Percentiles rank a stretch among this genome's conserved stretches.
phyloP scores from a whole-genome alignment of 2,888 invertebrate genomes.

The Drosophila fungiperda region DNA sequence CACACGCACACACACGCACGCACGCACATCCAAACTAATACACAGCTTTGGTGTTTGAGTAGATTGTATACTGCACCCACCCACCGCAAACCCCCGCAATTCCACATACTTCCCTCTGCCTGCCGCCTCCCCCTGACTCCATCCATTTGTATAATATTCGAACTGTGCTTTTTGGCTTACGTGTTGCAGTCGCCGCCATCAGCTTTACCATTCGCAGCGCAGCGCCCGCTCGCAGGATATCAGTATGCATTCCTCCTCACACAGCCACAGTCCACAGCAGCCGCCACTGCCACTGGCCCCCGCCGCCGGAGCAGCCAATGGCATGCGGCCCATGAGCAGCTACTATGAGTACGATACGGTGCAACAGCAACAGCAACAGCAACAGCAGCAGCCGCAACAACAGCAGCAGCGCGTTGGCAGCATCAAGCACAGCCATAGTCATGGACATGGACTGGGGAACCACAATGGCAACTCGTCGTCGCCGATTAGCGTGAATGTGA shows the following conservation, averaged over 20 bases:
- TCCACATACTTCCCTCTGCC: background rate
- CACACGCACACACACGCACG: background rate
- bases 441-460: conserved; percentile 64
- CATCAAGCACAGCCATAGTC: conserved; percentile 83
- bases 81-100: background rate
- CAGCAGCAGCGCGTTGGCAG: conserved; percentile 87
- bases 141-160: conserved; percentile 44
- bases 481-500: conserved; percentile 71
- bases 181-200: conserved; percentile 87
- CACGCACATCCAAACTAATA: background rate
- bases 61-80: background rate
- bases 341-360: conserved; percentile 94
- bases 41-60: background rate
- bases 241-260: conserved; percentile 73
- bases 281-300: conserved; percentile 14
- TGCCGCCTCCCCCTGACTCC: background rate
- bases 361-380: conserved; percentile 89
- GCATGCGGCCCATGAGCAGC: conserved; percentile 90
- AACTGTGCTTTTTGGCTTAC: conserved; percentile 28
- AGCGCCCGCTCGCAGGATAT: conserved; percentile 87
- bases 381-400: conserved; percentile 88
- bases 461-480: conserved; percentile 67
- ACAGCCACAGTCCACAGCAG: conserved; percentile 41
- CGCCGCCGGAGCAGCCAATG: conserved; percentile 45
- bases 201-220: conserved; percentile 89